Percentiles rank a stretch among this genome's conserved stretches.
These are phyloP conservation scores for Pollenia griseotomentosa DNA, from an alignment of 2,888 invertebrate species.

Conservation along the genomic window DNA sequence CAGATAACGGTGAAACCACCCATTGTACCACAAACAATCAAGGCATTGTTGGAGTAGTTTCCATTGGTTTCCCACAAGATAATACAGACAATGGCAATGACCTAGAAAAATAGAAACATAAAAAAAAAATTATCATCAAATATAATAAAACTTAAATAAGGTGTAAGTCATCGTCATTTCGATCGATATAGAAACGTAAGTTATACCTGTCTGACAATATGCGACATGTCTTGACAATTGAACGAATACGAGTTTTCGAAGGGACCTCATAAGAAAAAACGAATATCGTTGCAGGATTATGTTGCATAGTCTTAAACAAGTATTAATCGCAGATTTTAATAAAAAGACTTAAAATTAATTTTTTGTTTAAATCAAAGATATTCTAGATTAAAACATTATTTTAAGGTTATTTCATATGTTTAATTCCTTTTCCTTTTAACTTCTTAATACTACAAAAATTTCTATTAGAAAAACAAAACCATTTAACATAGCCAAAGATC, in stretches of 20 bases:
- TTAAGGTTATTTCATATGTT: neutral
- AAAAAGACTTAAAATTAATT: neutral
- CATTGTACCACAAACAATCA: constrained; percentile 82
- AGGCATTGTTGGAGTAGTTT: constrained; percentile 74
- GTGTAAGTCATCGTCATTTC: neutral
- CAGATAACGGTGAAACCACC: constrained; percentile 82
- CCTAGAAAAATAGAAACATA: constrained; percentile 74
- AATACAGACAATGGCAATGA: constrained; percentile 81
- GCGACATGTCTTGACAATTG: too few species aligned
- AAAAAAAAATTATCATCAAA: constrained; percentile 2
- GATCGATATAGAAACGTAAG: too few species aligned
- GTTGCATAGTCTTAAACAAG: too few species aligned
- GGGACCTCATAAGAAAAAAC: too few species aligned
- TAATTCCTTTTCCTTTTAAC: constrained; percentile 6
- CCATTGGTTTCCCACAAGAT: constrained; percentile 80
- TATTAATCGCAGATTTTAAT: too few species aligned
- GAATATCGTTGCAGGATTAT: too few species aligned
- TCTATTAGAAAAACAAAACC: constrained; percentile 79
- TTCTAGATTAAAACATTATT: neutral
- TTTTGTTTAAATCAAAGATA: neutral
- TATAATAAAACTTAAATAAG: neutral
- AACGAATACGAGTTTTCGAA: too few species aligned
- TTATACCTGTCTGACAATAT: too few species aligned
- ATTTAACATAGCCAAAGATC: constrained; percentile 77
- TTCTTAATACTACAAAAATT: constrained; percentile 77